Evolutionary conservation across 2,113 vertebrate genomes (phyloP).

Genomic region (Meles meles): DNA sequence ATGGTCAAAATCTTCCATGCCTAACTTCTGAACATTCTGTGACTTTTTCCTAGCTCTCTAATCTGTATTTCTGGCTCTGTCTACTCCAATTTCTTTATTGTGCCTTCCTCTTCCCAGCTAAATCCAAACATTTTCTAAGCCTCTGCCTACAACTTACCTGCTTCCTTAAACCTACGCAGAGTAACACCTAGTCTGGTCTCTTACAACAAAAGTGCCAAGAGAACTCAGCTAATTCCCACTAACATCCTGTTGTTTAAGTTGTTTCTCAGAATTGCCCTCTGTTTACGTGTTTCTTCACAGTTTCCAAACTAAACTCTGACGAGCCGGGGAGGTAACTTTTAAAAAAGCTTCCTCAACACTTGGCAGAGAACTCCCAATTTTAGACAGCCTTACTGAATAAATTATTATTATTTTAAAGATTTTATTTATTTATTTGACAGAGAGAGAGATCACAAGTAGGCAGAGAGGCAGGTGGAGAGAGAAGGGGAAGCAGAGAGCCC

Average conservation of each 20-base stretch:
- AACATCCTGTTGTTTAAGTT: background rate
- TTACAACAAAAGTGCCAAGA: background rate
- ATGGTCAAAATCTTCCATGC: background rate
- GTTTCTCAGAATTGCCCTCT: background rate
- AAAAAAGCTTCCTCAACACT: background rate
- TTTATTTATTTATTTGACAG: too few relatives aligned
- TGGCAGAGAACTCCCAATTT: constrained; percentile 6
- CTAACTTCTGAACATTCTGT: background rate
- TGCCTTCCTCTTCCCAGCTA: background rate
- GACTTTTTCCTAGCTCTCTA: background rate
- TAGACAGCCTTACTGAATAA: constrained; percentile 10
- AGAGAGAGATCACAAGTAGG: too few relatives aligned
- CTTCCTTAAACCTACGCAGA: background rate
- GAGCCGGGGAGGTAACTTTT: background rate
- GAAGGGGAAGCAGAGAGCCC: too few relatives aligned
- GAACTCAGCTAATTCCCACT: background rate
- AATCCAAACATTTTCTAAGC: background rate
- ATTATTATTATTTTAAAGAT: constrained; percentile 6
- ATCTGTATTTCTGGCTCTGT: background rate
- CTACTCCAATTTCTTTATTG: background rate
- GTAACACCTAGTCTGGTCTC: background rate
- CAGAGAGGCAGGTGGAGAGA: too few relatives aligned
- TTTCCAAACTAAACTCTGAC: background rate
- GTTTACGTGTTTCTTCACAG: constrained; percentile 7
- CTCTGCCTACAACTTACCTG: background rate